Base-by-base conservation (phyloP, 2,797 vertebrate species). In the Cygnus olor region DNA sequence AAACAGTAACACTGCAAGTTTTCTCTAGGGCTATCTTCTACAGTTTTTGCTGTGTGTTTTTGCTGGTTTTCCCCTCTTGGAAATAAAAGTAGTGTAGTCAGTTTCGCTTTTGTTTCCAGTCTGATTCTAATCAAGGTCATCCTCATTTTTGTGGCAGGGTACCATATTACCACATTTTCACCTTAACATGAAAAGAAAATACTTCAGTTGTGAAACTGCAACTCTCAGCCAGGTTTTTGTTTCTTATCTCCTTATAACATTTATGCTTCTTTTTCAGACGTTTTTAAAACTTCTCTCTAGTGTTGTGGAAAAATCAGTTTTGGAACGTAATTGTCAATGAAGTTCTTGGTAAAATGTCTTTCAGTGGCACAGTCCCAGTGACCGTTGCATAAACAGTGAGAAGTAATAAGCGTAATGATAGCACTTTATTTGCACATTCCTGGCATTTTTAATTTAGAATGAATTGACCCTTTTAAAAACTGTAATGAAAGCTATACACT, bases 41-140 rank as follows among this genome's bases (percentile, higher is more conserved):
- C 25, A 44, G 16, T 22, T 90, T 89, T 81, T 45, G 21, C n/a
- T 44, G 18, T 44, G 14, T 25, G 42, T 45, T 80, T 79, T 56
- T 82, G 7, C 49, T 79, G 56, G 7, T 49, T 87, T 89, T 87
- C 30, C 24, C 17, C 17, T 57, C 38, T 80, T 80, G 38, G 80
- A 89, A 92, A 85, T 8, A 84, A 80, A 87, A 93, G 64, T 45
- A 60, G 61, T 60, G 58, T 57, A 85, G 15, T 70, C 1, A 1
- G 77, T 94, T 96, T 96, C 71, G 57, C 91, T 96, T 96, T 96
- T 96, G 78, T 90, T 96, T 96, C 68, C 79, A 71, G 56, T 70
- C 40, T 2, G 1, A 42, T 91, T 86, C 63, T 80, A 82, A 53
- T 57, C 3, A 8, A 94, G 66, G 32, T 76, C 71, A 80, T 80